Base-by-base conservation (phyloP, 2,888 invertebrate species). In the Agonopterix alstromeriana region DNA sequence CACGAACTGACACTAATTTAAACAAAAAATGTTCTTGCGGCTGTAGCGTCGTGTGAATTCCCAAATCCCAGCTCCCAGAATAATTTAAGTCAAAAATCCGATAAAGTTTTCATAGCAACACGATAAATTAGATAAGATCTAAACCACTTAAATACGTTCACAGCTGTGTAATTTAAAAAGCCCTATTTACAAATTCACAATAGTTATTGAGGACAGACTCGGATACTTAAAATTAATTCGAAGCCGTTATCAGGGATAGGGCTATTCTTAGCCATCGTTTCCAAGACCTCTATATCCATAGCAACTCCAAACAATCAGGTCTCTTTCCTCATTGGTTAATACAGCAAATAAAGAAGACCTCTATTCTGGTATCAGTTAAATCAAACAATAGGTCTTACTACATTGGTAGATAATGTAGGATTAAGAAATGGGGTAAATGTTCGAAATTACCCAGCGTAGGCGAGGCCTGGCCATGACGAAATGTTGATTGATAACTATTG, bases 361-460 rank as follows among this genome's bases (percentile, higher is more conserved):
- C 10, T 11, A 35, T 12, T 12, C 8, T 7, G 9, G n/a, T n/a
- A 45, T 14, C 9, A 46, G 10, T 8, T 8, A n/a, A 12, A 41
- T 8, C 10, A 12, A 1, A 42, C 10, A 10, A 35, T 8, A n/a
- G 73, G 47, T 67, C 70, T 52, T 42, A 47, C 54, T 67, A 68
- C 53, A 57, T 54, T 74, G 75, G 73, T 64, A 57, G 68, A 53
- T 42, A 50, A 51, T 50, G 49, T 52, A 47, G 68, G 80, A 82
- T 84, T 82, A 80, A 75, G 82, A 79, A 83, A 78, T 67, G 81
- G 80, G 81, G 82, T 79, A 78, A 82, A 84, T 79, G 73, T 80
- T 70, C 62, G 67, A 75, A 81, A 81, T 78, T 82, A 82, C 63
- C 63, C 59, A 77, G 81, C 71, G 82, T 79, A 81, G 85, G 82